Percentiles rank a stretch among this genome's conserved stretches.
Conservation (phyloP, 2,888 invertebrate genomes). For the Eilema sororculum region DNA sequence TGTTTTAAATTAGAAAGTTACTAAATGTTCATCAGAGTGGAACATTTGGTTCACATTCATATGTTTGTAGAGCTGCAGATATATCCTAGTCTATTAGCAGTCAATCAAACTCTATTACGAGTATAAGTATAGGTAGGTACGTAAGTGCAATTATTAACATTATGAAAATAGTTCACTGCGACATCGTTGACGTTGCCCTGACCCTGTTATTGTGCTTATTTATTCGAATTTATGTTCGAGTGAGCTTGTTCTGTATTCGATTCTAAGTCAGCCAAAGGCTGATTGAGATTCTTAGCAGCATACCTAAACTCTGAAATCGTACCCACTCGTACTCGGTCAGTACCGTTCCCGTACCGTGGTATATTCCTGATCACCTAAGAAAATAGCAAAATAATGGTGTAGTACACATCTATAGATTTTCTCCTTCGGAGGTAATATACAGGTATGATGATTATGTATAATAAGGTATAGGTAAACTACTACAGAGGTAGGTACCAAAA, state of each 20-base stretch:
- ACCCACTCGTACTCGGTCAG: background rate
- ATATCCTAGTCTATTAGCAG: background rate
- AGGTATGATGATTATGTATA: background rate
- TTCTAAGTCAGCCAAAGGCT: background rate
- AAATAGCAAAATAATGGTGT: background rate
- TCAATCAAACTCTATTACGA: background rate
- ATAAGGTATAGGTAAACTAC: background rate
- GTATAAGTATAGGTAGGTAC: too few relatives aligned
- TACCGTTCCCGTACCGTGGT: too few relatives aligned
- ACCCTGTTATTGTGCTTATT: background rate
- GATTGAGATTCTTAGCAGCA: too few relatives aligned
- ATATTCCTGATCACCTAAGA: background rate
- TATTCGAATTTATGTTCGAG: background rate
- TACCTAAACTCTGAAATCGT: background rate
- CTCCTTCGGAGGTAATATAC: background rate
- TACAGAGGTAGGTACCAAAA: background rate
- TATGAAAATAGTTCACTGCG: background rate
- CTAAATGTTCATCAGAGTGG: constrained; percentile 7
- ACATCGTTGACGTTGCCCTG: background rate
- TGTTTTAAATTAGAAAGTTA: constrained; percentile 1
- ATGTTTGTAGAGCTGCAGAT: background rate
- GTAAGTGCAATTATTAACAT: too few relatives aligned
- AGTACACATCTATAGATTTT: too few relatives aligned
- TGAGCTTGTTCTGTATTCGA: background rate
- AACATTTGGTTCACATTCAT: background rate